Conservation (phyloP, 2,797 vertebrate genomes). For the Mus minutoides region DNA sequence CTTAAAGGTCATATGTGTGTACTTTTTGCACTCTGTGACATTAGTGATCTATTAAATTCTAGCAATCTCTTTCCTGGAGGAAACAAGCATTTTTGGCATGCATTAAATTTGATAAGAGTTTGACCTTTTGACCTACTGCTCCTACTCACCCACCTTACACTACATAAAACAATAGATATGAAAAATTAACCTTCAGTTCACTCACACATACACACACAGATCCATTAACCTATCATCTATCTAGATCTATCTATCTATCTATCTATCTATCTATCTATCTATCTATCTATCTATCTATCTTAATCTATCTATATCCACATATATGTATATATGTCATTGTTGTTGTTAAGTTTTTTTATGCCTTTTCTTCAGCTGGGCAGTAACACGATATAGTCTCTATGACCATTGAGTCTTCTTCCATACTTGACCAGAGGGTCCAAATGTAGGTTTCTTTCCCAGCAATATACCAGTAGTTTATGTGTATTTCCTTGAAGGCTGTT, state of each 20-base stretch:
- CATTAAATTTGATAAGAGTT: neutral
- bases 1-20: neutral
- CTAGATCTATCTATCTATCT: neutral
- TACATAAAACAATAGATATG: neutral
- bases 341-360: neutral
- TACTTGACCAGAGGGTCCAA: neutral
- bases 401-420: neutral
- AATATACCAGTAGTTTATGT: neutral
- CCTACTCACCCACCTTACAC: neutral
- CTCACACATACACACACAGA: neutral
- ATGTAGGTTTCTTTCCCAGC: neutral
- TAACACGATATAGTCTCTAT: neutral
- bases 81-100: neutral
- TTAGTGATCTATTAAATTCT: neutral
- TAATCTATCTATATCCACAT: neutral
- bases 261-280: neutral
- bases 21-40: neutral
- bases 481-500: neutral
- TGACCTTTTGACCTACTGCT: constrained; percentile 32
- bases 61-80: neutral
- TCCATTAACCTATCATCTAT: neutral
- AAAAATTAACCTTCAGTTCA: neutral
- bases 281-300: neutral
- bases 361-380: neutral
- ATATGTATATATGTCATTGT: neutral